phyloP scores from a whole-genome alignment of 2,113 vertebrate species.

The Catharus minimus region DNA sequence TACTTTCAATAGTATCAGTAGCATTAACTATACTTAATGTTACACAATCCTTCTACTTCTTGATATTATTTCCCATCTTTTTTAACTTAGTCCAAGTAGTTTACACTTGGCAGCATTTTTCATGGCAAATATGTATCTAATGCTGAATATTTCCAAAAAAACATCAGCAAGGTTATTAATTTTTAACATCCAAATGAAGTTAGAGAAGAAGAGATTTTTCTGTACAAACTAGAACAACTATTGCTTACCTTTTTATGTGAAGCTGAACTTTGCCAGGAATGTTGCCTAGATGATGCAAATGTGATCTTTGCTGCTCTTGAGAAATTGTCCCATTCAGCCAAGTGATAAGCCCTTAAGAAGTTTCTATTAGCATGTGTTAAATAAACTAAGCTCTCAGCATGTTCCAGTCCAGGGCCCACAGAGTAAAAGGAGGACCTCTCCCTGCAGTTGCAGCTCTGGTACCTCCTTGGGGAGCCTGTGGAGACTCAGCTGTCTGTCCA shows the following conservation, averaged over 20 bases:
- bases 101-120: background rate
- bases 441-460: background rate
- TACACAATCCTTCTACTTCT: background rate
- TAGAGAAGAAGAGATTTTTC: background rate
- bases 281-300: background rate
- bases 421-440: background rate
- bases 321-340: background rate
- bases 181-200: background rate
- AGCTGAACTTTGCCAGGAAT: background rate
- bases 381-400: background rate
- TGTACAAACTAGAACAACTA: background rate
- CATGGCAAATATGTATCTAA: background rate
- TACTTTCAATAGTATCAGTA: background rate
- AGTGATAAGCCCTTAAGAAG: background rate
- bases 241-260: background rate
- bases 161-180: background rate
- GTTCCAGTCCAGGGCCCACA: background rate
- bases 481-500: background rate
- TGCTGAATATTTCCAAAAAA: background rate
- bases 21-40: background rate
- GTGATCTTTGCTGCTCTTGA: background rate
- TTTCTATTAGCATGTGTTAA: background rate
- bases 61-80: background rate
- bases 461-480: background rate
- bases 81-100: background rate